Evolutionary conservation across 2,113 vertebrate genomes (phyloP).

Genomic region (Zosterops hypoxanthus): DNA sequence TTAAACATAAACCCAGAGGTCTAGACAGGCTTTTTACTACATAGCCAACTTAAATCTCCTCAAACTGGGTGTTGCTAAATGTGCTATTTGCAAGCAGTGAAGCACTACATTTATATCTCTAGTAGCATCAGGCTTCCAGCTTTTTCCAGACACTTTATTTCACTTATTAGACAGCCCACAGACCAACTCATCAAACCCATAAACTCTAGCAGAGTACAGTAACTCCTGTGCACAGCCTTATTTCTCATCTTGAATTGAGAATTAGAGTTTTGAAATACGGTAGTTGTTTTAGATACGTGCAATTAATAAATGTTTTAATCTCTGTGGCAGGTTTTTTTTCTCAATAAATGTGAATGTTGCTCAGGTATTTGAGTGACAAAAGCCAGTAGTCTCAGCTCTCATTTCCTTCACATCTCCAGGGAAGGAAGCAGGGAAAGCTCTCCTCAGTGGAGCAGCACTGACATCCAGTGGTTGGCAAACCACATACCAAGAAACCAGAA

Average conservation of each 20-base stretch:
- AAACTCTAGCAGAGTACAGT: background rate
- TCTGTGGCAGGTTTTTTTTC: background rate
- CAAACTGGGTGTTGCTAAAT: background rate
- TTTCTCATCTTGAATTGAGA: background rate
- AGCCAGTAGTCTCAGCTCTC: background rate
- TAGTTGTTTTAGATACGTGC: background rate
- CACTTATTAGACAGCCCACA: background rate
- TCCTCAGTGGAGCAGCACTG: constrained; percentile 42
- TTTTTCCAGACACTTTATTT: constrained; percentile 15
- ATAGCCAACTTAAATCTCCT: constrained; percentile 5
- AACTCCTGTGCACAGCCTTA: background rate
- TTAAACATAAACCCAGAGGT: background rate
- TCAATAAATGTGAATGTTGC: background rate
- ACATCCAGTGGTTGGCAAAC: constrained; percentile 52
- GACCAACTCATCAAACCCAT: background rate
- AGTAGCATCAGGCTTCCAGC: background rate
- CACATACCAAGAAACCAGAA: background rate
- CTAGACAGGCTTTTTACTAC: constrained; percentile 8
- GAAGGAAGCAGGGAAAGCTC: background rate
- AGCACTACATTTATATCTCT: background rate
- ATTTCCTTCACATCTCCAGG: background rate
- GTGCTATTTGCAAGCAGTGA: background rate
- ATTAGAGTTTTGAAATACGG: background rate
- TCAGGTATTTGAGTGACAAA: background rate
- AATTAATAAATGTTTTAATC: background rate